A percentile compares a stretch with the other conserved stretches of the same genome.
phyloP scores from a whole-genome alignment of 2,797 vertebrate genomes.

The Columba guinea region DNA sequence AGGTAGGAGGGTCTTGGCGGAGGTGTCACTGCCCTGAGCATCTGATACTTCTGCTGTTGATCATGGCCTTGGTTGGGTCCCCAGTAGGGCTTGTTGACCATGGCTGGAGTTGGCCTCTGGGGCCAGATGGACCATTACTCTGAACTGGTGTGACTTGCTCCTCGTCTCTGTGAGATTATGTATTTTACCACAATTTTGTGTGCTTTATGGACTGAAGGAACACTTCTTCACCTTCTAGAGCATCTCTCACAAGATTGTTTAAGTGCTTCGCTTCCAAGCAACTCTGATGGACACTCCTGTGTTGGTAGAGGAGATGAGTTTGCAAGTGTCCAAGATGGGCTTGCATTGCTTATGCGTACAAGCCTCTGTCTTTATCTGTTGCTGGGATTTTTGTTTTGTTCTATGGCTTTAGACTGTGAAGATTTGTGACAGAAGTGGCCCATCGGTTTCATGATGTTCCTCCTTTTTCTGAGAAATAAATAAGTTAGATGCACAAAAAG shows the following conservation, averaged over 20 bases:
- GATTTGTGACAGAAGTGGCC: not conserved
- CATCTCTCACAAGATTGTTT: not conserved
- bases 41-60: not conserved
- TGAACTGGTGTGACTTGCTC: not conserved
- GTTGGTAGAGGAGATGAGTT: not conserved
- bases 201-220: not conserved
- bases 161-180: not conserved
- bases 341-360: not conserved
- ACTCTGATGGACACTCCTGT: not conserved
- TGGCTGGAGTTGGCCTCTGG: not conserved
- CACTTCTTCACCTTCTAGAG: not conserved
- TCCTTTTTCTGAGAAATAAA: conserved; percentile 24
- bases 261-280: not conserved
- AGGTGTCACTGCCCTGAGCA: not conserved
- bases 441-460: not conserved
- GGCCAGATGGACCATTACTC: not conserved
- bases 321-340: not conserved
- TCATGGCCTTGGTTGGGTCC: not conserved
- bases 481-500: conserved; percentile 33
- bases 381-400: not conserved
- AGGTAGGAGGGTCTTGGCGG: not conserved
- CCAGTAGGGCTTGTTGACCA: not conserved
- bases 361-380: not conserved
- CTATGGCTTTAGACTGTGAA: not conserved
- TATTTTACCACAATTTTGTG: not conserved